Percentiles rank a stretch among this genome's conserved stretches.
These are phyloP conservation scores for Dipodomys merriami DNA, from an alignment of 2,113 vertebrate genomes.

Conservation along the genomic window DNA sequence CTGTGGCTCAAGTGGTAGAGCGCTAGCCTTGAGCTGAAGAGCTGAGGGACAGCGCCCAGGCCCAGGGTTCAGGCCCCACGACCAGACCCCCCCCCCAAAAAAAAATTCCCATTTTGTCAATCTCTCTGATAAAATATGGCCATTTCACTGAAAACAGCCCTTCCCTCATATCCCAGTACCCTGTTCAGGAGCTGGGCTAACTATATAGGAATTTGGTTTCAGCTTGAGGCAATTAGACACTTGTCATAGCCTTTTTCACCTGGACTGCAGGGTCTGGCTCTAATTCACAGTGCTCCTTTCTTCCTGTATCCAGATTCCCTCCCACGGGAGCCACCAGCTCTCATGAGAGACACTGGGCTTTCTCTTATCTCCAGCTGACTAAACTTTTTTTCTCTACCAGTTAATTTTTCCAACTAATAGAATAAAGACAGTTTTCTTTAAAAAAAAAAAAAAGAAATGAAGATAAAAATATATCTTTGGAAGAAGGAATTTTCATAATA, in stretches of 20 bases:
- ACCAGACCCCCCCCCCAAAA: too few relatives aligned
- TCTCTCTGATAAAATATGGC: slow-evolving; percentile 75
- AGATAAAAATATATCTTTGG: not conserved
- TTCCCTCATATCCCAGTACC: not conserved
- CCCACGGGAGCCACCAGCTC: slow-evolving; percentile 53
- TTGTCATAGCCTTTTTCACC: slow-evolving; percentile 79
- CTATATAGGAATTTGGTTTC: slow-evolving; percentile 81
- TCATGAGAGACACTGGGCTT: slow-evolving; percentile 77
- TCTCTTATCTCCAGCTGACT: slow-evolving; percentile 88
- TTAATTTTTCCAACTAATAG: too few relatives aligned
- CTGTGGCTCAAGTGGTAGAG: too few relatives aligned
- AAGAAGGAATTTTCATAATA: not conserved
- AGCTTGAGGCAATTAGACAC: slow-evolving; percentile 82
- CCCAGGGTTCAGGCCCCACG: too few relatives aligned
- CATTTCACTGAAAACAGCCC: not conserved
- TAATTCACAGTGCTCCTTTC: slow-evolving; percentile 79
- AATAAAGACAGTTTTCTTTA: too few relatives aligned
- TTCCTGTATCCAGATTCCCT: slow-evolving; percentile 75
- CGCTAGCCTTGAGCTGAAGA: too few relatives aligned
- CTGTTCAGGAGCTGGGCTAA: slow-evolving; percentile 80
- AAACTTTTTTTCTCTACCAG: not conserved
- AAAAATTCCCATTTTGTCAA: slow-evolving; percentile 60
- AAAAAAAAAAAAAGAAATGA: slow-evolving; percentile 56
- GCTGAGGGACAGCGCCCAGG: too few relatives aligned
- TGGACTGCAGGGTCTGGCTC: slow-evolving; percentile 84